A percentile compares a stretch with the other conserved stretches of the same genome.
phyloP scores from a whole-genome alignment of 2,797 vertebrate species.

The Pipistrellus nathusii region DNA sequence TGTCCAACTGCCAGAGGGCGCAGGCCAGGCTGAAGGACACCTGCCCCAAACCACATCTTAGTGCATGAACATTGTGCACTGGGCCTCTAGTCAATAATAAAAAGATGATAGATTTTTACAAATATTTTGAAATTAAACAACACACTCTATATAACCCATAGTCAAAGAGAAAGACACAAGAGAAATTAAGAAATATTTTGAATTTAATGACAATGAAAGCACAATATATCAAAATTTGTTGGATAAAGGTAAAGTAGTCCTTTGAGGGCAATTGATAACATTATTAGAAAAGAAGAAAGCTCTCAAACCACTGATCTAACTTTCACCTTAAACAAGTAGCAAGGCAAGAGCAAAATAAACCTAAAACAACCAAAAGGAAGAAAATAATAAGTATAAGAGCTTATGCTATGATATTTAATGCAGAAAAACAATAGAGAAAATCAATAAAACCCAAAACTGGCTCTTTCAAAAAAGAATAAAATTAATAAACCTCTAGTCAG shows the following conservation, averaged over 20 bases:
- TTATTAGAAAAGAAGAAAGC: neutral
- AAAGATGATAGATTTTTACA: constrained; percentile 8
- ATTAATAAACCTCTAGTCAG: constrained; percentile 21
- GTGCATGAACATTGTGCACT: too few relatives aligned
- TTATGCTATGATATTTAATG: neutral
- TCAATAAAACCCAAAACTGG: neutral
- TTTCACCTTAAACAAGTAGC: neutral
- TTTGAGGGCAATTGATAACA: neutral
- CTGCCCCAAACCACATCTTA: too few relatives aligned
- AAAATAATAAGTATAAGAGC: neutral
- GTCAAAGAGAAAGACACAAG: constrained; percentile 14
- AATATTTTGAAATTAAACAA: constrained; percentile 61
- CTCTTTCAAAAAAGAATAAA: constrained; percentile 47
- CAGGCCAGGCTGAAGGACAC: too few relatives aligned
- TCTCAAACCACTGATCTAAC: neutral
- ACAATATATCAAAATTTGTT: neutral
- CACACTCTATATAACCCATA: neutral
- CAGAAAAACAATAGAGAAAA: neutral
- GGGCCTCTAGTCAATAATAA: neutral
- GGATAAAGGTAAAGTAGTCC: neutral
- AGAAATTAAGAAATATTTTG: constrained; percentile 23
- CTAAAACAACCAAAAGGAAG: constrained; percentile 6
- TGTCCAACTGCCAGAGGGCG: too few relatives aligned
- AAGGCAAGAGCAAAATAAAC: constrained; percentile 30
- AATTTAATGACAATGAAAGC: constrained; percentile 52